A percentile compares a stretch with the other conserved stretches of the same genome.
Conservation (phyloP, 2,888 invertebrate species). For the Drosophila diplacantha region DNA sequence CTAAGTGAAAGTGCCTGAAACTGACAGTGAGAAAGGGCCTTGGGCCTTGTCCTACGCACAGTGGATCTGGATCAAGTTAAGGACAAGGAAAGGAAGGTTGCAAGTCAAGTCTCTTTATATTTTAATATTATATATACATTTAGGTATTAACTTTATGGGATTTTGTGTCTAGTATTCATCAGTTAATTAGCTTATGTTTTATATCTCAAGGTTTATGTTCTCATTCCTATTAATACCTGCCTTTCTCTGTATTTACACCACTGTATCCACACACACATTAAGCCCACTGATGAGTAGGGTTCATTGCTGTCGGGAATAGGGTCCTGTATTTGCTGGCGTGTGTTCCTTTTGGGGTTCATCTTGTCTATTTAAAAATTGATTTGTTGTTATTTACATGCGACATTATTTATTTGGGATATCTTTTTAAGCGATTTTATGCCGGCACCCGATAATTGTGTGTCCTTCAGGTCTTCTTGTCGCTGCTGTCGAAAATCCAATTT, state of each 20-base stretch:
- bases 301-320: slow-evolving; percentile 43
- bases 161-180: not conserved
- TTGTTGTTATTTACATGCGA: slow-evolving; percentile 71
- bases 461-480: slow-evolving; percentile 28
- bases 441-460: slow-evolving; percentile 55
- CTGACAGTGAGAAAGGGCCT: slow-evolving; percentile 48
- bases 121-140: not conserved
- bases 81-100: not conserved
- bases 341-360: slow-evolving; percentile 17
- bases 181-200: too few relatives aligned
- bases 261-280: slow-evolving; percentile 14
- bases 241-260: not conserved
- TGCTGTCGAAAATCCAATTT: slow-evolving; percentile 63
- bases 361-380: slow-evolving; percentile 69
- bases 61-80: not conserved
- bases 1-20: slow-evolving; percentile 44
- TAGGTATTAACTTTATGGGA: not conserved
- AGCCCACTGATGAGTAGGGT: slow-evolving; percentile 57
- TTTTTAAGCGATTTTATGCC: slow-evolving; percentile 39
- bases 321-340: slow-evolving; percentile 22
- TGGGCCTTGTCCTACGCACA: slow-evolving; percentile 15
- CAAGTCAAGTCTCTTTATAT: not conserved
- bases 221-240: rapidly evolving
- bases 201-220: not conserved
- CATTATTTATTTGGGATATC: slow-evolving; percentile 64